Evolutionary conservation across 2,888 invertebrate species (phyloP).

Genomic region (Drosophila mercatorum): DNA sequence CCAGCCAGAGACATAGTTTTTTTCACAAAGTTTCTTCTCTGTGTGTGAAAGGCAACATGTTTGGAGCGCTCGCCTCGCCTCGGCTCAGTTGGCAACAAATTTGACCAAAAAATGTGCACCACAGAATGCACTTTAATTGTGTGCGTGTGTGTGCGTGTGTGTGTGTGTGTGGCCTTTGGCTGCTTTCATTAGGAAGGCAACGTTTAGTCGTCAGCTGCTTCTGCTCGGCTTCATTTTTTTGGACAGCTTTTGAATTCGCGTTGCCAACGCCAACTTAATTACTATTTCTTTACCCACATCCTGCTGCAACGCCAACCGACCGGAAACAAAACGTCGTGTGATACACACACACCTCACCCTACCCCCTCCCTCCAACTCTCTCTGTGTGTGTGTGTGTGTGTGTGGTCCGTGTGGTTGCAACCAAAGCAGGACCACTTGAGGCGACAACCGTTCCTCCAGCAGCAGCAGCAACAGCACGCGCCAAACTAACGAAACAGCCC

Average conservation of each 20-base stretch:
- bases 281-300: constrained; percentile 64
- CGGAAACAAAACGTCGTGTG: constrained; percentile 31
- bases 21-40: constrained; percentile 29
- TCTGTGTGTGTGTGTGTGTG: constrained; percentile 16
- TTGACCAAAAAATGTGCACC: constrained; percentile 32
- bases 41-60: constrained; percentile 30
- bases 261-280: constrained; percentile 76
- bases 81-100: constrained; percentile 5
- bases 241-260: constrained; percentile 51
- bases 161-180: constrained; percentile 23
- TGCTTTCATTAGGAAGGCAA: constrained; percentile 46
- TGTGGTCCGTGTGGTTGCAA: constrained; percentile 61
- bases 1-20: constrained; percentile 15
- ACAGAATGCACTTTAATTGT: constrained; percentile 60
- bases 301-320: constrained; percentile 21
- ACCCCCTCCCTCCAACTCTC: not conserved
- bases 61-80: not conserved
- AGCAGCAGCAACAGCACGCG: constrained; percentile 59
- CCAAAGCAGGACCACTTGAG: constrained; percentile 82
- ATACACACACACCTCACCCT: not conserved
- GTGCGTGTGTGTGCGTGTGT: not conserved
- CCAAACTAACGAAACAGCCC: constrained; percentile 74
- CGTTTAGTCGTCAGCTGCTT: constrained; percentile 12
- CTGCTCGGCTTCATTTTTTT: constrained; percentile 18
- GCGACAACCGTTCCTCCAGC: constrained; percentile 59